Percentiles rank a stretch among this genome's conserved stretches.
phyloP scores from a whole-genome alignment of 2,113 vertebrate genomes.

The Oplegnathus fasciatus region DNA sequence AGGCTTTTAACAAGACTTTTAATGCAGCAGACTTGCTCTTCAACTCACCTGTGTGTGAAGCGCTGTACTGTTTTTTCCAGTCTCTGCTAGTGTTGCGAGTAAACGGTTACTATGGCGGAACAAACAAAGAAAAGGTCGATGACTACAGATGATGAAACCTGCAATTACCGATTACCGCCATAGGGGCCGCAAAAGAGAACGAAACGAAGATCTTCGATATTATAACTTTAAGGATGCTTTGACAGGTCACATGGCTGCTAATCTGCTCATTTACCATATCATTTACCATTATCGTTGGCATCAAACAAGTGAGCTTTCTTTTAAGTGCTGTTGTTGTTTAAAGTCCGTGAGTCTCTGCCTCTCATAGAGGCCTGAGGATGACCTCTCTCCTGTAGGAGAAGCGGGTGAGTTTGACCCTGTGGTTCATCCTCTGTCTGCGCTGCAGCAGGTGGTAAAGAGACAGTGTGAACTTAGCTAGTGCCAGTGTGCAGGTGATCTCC shows the following conservation, averaged over 20 bases:
- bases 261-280: not conserved
- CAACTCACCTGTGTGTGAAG: too few species aligned
- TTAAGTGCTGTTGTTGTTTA: conserved; percentile 19
- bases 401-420: conserved; percentile 76
- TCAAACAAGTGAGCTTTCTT: not conserved
- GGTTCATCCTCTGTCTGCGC: conserved; percentile 50
- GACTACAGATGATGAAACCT: too few species aligned
- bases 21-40: too few species aligned
- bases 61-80: too few species aligned
- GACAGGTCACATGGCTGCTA: not conserved
- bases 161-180: too few species aligned
- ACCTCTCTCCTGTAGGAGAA: conserved; percentile 83
- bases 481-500: conserved; percentile 70
- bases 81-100: too few species aligned
- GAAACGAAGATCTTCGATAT: too few species aligned
- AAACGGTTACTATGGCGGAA: too few species aligned
- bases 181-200: too few species aligned
- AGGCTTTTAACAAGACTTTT: too few species aligned
- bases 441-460: conserved; percentile 77
- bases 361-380: conserved; percentile 64
- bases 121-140: too few species aligned
- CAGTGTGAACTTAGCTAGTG: conserved; percentile 64
- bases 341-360: conserved; percentile 68
- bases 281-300: not conserved
- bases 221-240: not conserved